Base-by-base conservation (phyloP, 64 coral and sea anemone species). In the Stylophora pistillata region DNA sequence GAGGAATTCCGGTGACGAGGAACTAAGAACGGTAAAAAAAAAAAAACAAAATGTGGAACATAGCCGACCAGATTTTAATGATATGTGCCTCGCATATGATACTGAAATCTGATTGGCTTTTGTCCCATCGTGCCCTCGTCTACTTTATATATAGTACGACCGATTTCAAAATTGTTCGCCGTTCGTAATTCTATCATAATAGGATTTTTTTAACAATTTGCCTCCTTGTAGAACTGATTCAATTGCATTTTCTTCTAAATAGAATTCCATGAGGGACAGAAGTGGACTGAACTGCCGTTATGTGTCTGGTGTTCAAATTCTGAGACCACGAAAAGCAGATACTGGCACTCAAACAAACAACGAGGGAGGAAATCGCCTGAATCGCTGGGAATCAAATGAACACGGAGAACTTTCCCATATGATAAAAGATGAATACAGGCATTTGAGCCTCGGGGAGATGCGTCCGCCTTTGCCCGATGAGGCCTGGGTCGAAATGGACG, bases 311-410 rank as follows among this genome's bases (percentile, higher is more conserved):
- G 31, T 84, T 20, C 80, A 84, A 64, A 69, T 84, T 37, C 53
- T 84, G 53, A 60, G 62, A 47, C 33, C 80, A 11, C 66, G 16
- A 37, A 84, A 84, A 84, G 53, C 20, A 70, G 80, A 84, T 17
- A 54, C 33, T n/a, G 62, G 31, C 33, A 70, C 80, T 13, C 80
- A 84, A 61, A 70, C 80, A 34, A 12, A 18, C 17, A 84, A 26
- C 14, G 62, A 70, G 17, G 80, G 69, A 16, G 33, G 20, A 66
- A 64, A 63, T 30, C 7, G 37, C 37, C 37, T 6, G 1, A 29
- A 72, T 13, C 23, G 72, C 28, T 75, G 70, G 72, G 15, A 87
- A 18, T 17, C 2, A 15, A 23, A 16, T 5, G 72, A 58, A 3
- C 85, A 58, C 12, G 52, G 34, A 23, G 68, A 74, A 16, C 20